Evolutionary conservation across 2,797 vertebrate genomes (phyloP), one percentile per base, ranked within the genome.

Genomic region (Microchirus variegatus): DNA sequence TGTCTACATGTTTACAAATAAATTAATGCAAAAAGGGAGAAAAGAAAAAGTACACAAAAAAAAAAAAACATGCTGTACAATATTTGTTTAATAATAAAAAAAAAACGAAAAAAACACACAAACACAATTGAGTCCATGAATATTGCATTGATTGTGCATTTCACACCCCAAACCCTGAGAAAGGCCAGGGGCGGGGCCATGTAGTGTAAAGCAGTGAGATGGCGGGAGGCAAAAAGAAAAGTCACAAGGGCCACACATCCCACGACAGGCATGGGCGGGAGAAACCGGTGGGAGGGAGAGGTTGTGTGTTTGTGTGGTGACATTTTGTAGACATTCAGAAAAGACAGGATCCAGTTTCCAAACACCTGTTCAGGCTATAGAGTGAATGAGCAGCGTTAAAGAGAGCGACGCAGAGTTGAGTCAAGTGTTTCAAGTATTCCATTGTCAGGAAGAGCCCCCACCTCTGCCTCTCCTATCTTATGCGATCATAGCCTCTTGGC

Each of bases 81-180:
- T 91, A 86, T 93, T 92, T 93, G 89, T 82, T 76, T 73, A 59
- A 70, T 67, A 63, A 52, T 49, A 46, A 53, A 70, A 75, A 50
- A 72, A 83, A 76, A 55, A 61, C 22, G 26, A 41, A 47, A 48
- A 26, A 65, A 59, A 52, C 66, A 54, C 48, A 69, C 70, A 61
- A 77, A 82, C 56, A 85, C 61, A 86, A 75, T 76, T 79, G 83
- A 91, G 92, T 90, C 91, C 90, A 94, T 92, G 90, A 93, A 92
- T 94, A 94, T 96, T 97, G 97, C 97, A 97, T 96, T 98, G 96
- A 94, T 96, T 95, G 95, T 98, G 96, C 96, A 95, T 95, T 92
- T 92, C 93, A 94, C 94, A 89, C 88, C 87, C 87, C 93, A 90
- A 90, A 91, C 91, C 93, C 91, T 78, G 75, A 92, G 88, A 86